Evolutionary conservation across 2,113 vertebrate species (phyloP).

Genomic region (Ivindomyrus marchei): DNA sequence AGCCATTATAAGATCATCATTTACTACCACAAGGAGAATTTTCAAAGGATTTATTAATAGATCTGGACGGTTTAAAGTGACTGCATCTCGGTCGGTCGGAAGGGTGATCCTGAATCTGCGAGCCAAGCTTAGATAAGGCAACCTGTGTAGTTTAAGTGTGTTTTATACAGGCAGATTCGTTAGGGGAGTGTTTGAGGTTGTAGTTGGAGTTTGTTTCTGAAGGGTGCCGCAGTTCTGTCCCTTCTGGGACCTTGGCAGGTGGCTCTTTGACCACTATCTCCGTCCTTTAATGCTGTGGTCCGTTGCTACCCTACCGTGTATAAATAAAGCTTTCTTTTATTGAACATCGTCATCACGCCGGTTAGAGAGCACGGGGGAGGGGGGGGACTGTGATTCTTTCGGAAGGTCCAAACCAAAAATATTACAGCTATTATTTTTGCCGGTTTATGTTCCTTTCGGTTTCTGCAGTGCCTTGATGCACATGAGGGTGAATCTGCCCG

Average conservation of each 20-base stretch:
- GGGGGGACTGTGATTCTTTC: not conserved
- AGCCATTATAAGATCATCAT: not conserved
- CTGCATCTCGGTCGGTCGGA: not conserved
- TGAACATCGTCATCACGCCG: not conserved
- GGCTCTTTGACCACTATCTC: not conserved
- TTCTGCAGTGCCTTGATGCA: not conserved
- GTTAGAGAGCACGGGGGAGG: not conserved
- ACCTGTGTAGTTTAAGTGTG: not conserved
- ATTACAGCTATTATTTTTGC: not conserved
- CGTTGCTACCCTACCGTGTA: not conserved
- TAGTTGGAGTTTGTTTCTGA: not conserved
- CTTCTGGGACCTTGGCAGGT: not conserved
- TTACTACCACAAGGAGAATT: not conserved
- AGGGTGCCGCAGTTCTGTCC: not conserved
- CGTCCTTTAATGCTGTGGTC: not conserved
- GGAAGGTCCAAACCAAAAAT: not conserved
- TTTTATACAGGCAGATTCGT: not conserved
- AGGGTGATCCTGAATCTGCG: not conserved
- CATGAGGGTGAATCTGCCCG: not conserved
- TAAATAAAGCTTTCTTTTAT: not conserved
- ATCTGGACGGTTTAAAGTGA: not conserved
- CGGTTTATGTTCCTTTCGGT: not conserved
- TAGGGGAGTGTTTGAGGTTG: not conserved
- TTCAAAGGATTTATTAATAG: not conserved
- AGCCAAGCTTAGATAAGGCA: not conserved